A percentile compares a stretch with the other conserved stretches of the same genome.
These are phyloP conservation scores for Bombus sylvicola DNA, from an alignment of 1,140 invertebrate genomes.

Conservation along the genomic window DNA sequence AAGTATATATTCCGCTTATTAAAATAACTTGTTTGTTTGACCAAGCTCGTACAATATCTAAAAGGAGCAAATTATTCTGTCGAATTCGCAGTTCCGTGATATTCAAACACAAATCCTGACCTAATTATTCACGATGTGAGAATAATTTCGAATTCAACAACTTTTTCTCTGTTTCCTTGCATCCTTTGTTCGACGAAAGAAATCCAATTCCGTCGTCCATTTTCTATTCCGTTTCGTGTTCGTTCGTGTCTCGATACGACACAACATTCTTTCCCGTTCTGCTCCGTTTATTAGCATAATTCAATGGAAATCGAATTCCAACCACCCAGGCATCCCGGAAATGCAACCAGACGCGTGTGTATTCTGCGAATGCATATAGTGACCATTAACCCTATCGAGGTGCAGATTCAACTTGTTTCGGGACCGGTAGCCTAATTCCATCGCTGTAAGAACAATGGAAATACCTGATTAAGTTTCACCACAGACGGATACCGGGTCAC, in stretches of 20 bases:
- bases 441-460: constrained; percentile 6
- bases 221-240: neutral
- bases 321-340: constrained; percentile 4
- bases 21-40: neutral
- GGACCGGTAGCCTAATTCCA: constrained; percentile 9
- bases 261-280: constrained; percentile 22
- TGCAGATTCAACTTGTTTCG: neutral
- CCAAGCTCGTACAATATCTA: no score
- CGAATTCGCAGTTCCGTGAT: no score
- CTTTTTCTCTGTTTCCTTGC: neutral
- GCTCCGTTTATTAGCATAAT: constrained; percentile 45
- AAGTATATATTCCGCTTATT: neutral
- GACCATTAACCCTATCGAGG: constrained; percentile 9
- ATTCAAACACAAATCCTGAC: neutral
- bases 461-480: constrained; percentile 21
- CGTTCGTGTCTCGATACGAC: no score
- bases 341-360: neutral
- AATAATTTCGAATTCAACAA: neutral
- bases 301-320: constrained; percentile 45
- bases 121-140: neutral
- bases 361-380: neutral
- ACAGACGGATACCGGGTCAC: neutral
- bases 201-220: constrained; percentile 8
- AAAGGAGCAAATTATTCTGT: no score
- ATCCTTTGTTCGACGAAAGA: neutral